A percentile compares a stretch with the other conserved stretches of the same genome.
These are phyloP conservation scores for Pomatostomus ruficeps DNA, from an alignment of 2,113 vertebrate species.

Conservation along the genomic window DNA sequence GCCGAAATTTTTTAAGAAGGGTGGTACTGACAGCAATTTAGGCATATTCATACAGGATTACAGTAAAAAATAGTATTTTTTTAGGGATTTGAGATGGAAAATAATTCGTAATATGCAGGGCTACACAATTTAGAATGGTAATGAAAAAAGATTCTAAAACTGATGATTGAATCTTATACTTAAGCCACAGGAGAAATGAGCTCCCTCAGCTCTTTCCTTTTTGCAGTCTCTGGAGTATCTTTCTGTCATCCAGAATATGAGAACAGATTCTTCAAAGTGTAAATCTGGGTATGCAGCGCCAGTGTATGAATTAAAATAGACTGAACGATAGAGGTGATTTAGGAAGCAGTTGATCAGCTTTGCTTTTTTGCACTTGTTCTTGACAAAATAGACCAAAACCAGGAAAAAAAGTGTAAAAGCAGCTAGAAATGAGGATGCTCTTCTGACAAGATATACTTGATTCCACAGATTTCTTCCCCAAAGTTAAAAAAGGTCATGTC, in stretches of 20 bases:
- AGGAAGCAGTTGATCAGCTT: background rate
- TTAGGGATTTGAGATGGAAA: background rate
- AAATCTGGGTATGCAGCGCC: background rate
- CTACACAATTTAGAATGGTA: background rate
- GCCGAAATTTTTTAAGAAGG: background rate
- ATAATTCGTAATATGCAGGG: background rate
- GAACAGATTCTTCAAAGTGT: constrained; percentile 28
- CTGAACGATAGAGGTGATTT: background rate
- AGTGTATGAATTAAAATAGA: constrained; percentile 25
- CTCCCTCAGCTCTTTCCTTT: background rate
- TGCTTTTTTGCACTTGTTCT: constrained; percentile 2
- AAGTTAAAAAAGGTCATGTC: background rate
- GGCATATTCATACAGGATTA: background rate
- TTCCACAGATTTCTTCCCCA: background rate
- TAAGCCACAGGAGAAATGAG: background rate
- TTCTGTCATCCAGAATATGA: constrained; percentile 29
- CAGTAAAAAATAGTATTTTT: background rate
- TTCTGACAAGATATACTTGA: background rate
- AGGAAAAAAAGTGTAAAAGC: background rate
- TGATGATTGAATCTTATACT: background rate
- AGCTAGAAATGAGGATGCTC: background rate
- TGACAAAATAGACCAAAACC: background rate
- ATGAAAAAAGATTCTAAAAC: background rate
- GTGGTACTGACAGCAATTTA: background rate
- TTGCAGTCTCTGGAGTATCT: background rate